phyloP scores from a whole-genome alignment of 2,113 vertebrate genomes.

The Felis chaus region DNA sequence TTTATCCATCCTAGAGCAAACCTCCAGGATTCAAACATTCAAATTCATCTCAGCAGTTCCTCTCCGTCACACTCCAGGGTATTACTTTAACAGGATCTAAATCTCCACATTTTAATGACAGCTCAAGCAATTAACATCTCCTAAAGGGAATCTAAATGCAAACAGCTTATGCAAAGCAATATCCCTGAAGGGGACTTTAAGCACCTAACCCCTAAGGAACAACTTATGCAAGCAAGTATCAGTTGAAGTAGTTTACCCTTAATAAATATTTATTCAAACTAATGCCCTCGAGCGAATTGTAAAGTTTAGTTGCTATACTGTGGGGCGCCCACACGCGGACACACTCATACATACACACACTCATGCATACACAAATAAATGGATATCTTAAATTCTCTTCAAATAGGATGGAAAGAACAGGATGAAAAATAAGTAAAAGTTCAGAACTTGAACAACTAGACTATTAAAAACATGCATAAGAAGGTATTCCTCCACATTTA shows the following conservation, averaged over 20 bases:
- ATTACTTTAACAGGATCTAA: conserved; percentile 75
- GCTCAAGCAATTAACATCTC: conserved; percentile 75
- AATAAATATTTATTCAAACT: conserved; percentile 79
- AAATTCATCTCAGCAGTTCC: conserved; percentile 58
- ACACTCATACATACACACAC: neutral
- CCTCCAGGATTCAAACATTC: conserved; percentile 41
- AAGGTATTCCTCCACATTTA: neutral
- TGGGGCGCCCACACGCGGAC: neutral
- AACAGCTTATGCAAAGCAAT: conserved; percentile 75
- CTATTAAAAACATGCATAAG: neutral
- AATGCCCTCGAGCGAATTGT: conserved; percentile 41
- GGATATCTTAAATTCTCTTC: neutral
- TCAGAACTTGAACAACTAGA: neutral
- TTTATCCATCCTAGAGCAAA: conserved; percentile 4
- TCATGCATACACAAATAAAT: neutral
- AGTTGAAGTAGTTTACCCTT: conserved; percentile 70
- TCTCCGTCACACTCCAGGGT: conserved; percentile 62
- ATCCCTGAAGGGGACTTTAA: conserved; percentile 71
- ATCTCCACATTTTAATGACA: conserved; percentile 78
- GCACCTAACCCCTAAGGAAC: conserved; percentile 72
- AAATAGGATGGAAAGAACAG: neutral
- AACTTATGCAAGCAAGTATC: conserved; percentile 68
- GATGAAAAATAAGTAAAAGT: neutral
- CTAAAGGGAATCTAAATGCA: conserved; percentile 77
- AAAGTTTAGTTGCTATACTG: neutral